Percentiles rank a stretch among this genome's conserved stretches.
Evolutionary conservation across 2,888 invertebrate genomes (phyloP).

Genomic region (Nymphalis urticae): DNA sequence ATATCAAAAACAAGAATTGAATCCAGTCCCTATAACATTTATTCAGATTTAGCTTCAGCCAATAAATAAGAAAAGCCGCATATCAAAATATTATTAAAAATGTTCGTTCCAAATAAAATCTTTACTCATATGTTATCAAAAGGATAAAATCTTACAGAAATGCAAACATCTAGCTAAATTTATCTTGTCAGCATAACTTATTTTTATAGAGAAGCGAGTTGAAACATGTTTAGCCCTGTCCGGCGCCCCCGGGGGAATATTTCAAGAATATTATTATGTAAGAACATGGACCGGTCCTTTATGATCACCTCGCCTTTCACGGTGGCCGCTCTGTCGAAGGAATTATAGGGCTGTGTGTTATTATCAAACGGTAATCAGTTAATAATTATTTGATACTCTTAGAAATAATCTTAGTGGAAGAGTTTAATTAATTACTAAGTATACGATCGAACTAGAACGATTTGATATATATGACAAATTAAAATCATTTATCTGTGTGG

Average conservation of each 20-base stretch:
- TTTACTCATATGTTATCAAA: slow-evolving; percentile 12
- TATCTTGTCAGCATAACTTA: slow-evolving; percentile 36
- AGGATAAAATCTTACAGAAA: slow-evolving; percentile 26
- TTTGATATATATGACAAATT: too few species aligned
- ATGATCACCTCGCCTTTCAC: slow-evolving; percentile 80
- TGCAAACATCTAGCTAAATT: slow-evolving; percentile 28
- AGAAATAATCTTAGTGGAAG: too few species aligned
- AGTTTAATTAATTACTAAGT: too few species aligned
- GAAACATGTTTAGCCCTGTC: slow-evolving; percentile 26
- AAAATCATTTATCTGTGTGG: too few species aligned
- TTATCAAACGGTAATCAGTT: neutral
- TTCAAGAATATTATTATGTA: slow-evolving; percentile 81
- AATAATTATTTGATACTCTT: neutral
- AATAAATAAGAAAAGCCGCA: slow-evolving; percentile 1
- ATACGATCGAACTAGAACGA: too few species aligned
- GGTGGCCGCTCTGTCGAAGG: slow-evolving; percentile 68
- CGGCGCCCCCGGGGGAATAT: slow-evolving; percentile 49
- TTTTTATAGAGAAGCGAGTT: slow-evolving; percentile 31
- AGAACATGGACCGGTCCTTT: slow-evolving; percentile 78
- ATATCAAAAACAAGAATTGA: too few species aligned
- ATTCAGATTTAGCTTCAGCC: neutral
- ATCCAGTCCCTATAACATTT: too few species aligned
- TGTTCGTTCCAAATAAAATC: slow-evolving; percentile 5
- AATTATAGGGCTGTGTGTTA: slow-evolving; percentile 55
- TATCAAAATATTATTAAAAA: slow-evolving; percentile 10